phyloP scores from a whole-genome alignment of 1,140 invertebrate species.

The Laodelphax striatellus region DNA sequence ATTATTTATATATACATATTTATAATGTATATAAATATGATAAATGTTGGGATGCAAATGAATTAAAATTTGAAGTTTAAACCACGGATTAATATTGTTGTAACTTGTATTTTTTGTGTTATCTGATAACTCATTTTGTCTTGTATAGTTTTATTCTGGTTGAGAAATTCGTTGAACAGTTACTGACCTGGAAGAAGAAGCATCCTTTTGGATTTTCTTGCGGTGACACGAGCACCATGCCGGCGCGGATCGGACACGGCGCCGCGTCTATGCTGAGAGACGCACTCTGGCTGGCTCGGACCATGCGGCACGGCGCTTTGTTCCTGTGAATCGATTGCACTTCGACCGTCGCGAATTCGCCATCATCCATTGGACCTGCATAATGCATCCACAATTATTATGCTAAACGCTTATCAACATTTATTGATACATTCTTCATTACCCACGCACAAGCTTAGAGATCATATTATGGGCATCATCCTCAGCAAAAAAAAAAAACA shows the following conservation, averaged over 20 bases:
- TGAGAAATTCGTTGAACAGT: background rate
- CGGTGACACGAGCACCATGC: slow-evolving; percentile 62
- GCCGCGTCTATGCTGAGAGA: slow-evolving; percentile 66
- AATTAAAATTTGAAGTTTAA: too few relatives aligned
- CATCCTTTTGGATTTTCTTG: slow-evolving; percentile 48
- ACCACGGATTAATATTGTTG: too few relatives aligned
- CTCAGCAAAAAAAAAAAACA: too few relatives aligned
- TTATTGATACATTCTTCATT: background rate
- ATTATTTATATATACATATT: too few relatives aligned
- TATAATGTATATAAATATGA: too few relatives aligned
- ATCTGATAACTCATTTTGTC: too few relatives aligned
- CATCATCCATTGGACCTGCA: slow-evolving; percentile 68
- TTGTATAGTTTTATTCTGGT: too few relatives aligned
- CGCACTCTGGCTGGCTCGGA: slow-evolving; percentile 82
- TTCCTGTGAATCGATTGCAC: slow-evolving; percentile 84
- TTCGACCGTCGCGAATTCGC: slow-evolving; percentile 63
- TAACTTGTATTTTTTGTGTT: too few relatives aligned
- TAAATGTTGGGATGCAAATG: too few relatives aligned
- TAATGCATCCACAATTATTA: too few relatives aligned
- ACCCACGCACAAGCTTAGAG: too few relatives aligned
- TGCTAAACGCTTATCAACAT: background rate
- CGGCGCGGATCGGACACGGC: slow-evolving; percentile 53
- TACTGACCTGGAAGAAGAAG: slow-evolving; percentile 60
- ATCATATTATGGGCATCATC: too few relatives aligned
- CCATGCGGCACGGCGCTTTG: slow-evolving; percentile 73